Base-by-base conservation (phyloP, 2,888 invertebrate genomes). In the Serrognathus titanus region DNA sequence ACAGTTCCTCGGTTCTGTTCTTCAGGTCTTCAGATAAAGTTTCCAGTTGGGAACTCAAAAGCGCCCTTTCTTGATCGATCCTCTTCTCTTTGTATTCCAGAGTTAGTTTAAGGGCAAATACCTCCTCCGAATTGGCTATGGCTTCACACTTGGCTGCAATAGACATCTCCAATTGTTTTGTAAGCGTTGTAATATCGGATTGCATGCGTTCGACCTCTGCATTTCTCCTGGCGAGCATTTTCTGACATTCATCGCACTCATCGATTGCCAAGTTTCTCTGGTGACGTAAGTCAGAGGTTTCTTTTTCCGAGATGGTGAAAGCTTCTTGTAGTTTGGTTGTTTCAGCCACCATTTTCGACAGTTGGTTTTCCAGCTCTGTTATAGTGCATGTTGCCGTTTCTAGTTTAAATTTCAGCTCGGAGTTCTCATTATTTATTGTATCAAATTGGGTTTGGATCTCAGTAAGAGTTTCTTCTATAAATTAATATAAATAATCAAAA, bases 71-170 rank as follows among this genome's bases (percentile, higher is more conserved):
- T 72, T 92, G 89, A 68, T 92, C 90, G 68, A 94, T 81, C 13
- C 92, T 84, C 69, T 90, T 90, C 76, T 94, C 94, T 67, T 89
- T 90, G 74, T 87, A 89, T 69, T 89, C 89, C 16, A 93, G 75
- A 9, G 87, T 84, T 55, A 91, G 80, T 78, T 93, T 90, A 73
- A 88, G 88, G 62, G 90, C 88, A 66, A 88, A 85, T 39, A 92
- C 83, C 78, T 94, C 94, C 75, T 93, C 91, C 57, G 87, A 82
- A 63, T 89, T 84, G 5, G 88, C 85, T 49, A 93, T 75, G 0
- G 92, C 91, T 77, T 93, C 90, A 78, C 91, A 92, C 79, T 94
- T 94, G 2, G 89, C 84, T 66, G 86, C 84, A 59, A 92, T 87
- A 16, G 93, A 89, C 49, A 82, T 75, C 65, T 88, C 85, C 37